These are phyloP conservation scores for Arrhamphus sclerolepis DNA, from an alignment of 2,797 vertebrate species.

Conservation along the genomic window DNA sequence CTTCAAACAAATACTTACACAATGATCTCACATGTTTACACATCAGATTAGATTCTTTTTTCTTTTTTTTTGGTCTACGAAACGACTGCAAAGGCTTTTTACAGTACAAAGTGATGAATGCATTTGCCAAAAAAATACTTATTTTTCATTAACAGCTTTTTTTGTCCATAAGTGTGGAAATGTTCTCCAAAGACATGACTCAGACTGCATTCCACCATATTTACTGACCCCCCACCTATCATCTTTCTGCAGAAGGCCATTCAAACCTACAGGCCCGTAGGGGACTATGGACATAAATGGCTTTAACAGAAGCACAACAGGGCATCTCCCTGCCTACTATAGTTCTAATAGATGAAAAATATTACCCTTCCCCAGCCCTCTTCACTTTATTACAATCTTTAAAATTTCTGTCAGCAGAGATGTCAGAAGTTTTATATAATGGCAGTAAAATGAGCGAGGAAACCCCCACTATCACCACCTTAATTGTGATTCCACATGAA, in stretches of 20 bases:
- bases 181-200: constrained; percentile 15
- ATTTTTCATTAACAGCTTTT: background rate
- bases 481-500: constrained; percentile 77
- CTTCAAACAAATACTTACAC: constrained; percentile 72
- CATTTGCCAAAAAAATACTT: background rate
- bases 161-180: constrained; percentile 1
- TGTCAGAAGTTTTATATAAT: constrained; percentile 54
- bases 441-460: constrained; percentile 33
- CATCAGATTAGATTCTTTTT: constrained; percentile 39
- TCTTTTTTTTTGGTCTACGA: constrained; percentile 27
- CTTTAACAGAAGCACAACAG: constrained; percentile 58
- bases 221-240: constrained; percentile 2
- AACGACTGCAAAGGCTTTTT: constrained; percentile 17
- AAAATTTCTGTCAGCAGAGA: constrained; percentile 58
- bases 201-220: constrained; percentile 29
- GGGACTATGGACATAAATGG: constrained; percentile 53
- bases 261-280: constrained; percentile 44
- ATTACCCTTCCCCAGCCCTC: constrained; percentile 30
- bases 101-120: background rate
- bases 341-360: constrained; percentile 49
- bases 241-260: constrained; percentile 29
- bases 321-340: constrained; percentile 41
- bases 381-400: constrained; percentile 64
- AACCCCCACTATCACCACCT: constrained; percentile 37
- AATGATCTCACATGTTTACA: constrained; percentile 61